Percentiles rank a stretch among this genome's conserved stretches.
phyloP scores from a whole-genome alignment of 2,113 vertebrate genomes.

The Mola mola region DNA sequence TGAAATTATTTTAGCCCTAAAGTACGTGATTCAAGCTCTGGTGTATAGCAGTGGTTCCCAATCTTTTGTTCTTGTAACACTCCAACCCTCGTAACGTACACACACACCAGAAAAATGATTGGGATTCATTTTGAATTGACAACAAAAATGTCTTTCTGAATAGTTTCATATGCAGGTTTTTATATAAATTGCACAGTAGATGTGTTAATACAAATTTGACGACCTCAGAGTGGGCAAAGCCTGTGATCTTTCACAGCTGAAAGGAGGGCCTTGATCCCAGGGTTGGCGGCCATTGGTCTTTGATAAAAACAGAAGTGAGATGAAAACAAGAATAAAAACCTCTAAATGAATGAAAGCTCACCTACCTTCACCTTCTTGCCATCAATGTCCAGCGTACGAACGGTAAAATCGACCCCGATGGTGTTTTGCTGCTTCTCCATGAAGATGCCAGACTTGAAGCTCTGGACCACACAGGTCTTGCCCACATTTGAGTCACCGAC shows the following conservation, averaged over 20 bases:
- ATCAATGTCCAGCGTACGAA: slow-evolving; percentile 89
- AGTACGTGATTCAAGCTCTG: no score
- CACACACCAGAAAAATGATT: background rate
- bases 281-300: no score
- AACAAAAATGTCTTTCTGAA: no score
- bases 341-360: background rate
- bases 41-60: no score
- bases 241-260: no score
- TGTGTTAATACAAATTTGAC: background rate
- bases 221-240: no score
- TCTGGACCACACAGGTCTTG: slow-evolving; percentile 95
- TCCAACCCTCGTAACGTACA: no score
- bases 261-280: no score
- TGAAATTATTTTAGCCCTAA: background rate
- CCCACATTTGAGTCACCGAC: slow-evolving; percentile 96
- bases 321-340: background rate
- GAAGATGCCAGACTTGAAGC: slow-evolving; percentile 91
- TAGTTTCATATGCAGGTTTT: no score
- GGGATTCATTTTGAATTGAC: background rate
- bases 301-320: background rate
- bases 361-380: slow-evolving; percentile 94
- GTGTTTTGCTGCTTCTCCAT: slow-evolving; percentile 92
- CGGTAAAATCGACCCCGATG: slow-evolving; percentile 95
- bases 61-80: no score
- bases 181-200: no score